Base-by-base conservation (phyloP, 2,113 vertebrate species). In the Micronisus gabar region DNA sequence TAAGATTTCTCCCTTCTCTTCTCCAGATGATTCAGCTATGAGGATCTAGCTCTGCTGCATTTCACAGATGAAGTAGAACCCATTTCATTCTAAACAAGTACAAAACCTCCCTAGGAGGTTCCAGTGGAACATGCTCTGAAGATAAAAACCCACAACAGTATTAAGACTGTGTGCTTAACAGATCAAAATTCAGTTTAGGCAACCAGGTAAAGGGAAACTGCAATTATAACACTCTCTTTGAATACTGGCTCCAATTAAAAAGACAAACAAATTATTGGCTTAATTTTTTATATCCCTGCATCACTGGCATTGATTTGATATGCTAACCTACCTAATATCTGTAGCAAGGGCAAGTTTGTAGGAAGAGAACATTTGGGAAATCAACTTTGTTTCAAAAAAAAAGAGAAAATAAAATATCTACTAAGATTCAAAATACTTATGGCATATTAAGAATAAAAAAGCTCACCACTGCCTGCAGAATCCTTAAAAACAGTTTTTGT, bases 311-410 rank as follows among this genome's bases (percentile, higher is more conserved):
- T 52, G 30, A 67, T 47, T 43, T 72, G 13, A 21, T 59, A 52
- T 22, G 21, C 19, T 71, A 91, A 82, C 13, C 21, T 87, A 72
- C 6, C 10, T 45, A 56, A 21, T 62, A 75, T 15, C 38, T 82
- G 14, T 53, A 66, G 5, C 23, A 85, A 5, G 1, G 11, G 23
- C 1, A 59, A 48, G 25, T 48, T 55, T 81, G 40, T 16, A 41
- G 47, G 45, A 72, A 43, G 11, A 40, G 1, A 67, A 40, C 4
- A 12, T 43, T 30, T 32, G 12, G 85, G 29, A 93, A 88, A 36
- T 0, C 4, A 38, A 38, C 36, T 81, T 43, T 41, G 2, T 29
- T 68, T 23, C 4, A 3, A 3, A 21, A 47, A 41, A 4, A 0
- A 6, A 29, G 4, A n/a, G 2, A 52, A 50, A 50, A 72, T 25